Evolutionary conservation across 2,888 invertebrate species (phyloP).

Genomic region (Amblyjoppa fuscipennis): DNA sequence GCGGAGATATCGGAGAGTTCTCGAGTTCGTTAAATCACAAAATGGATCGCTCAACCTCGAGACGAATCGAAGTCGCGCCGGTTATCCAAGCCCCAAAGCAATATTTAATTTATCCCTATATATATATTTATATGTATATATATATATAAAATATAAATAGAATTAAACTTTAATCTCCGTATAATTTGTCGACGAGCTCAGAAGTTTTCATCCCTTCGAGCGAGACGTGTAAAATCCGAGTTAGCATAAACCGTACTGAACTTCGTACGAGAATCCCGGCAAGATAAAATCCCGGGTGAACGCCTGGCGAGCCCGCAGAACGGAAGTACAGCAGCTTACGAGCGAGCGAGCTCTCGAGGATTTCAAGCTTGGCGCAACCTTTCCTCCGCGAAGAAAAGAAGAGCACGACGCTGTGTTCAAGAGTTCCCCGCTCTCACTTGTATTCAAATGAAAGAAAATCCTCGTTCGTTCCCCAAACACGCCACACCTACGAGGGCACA

Average conservation of each 20-base stretch:
- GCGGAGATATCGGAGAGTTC: constrained; percentile 20
- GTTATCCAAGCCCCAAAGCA: background rate
- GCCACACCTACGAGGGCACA: constrained; percentile 25
- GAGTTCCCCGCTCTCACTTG: constrained; percentile 6
- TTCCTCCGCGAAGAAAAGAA: constrained; percentile 1
- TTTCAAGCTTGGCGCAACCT: constrained; percentile 54
- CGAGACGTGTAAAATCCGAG: constrained; percentile 63
- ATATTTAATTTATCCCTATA: background rate
- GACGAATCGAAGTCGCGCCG: constrained; percentile 3
- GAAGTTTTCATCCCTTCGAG: constrained; percentile 58
- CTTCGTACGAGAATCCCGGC: constrained; percentile 54
- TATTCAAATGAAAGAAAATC: constrained; percentile 65
- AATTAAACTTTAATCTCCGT: constrained; percentile 58
- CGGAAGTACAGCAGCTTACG: constrained; percentile 58
- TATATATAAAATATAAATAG: constrained; percentile 19
- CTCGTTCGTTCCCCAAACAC: constrained; percentile 52
- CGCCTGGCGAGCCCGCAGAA: constrained; percentile 14
- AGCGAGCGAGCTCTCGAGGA: constrained; percentile 52
- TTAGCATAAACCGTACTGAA: constrained; percentile 65
- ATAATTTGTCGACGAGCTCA: constrained; percentile 64
- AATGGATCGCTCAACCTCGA: constrained; percentile 4
- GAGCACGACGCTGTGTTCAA: constrained; percentile 2
- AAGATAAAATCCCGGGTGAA: constrained; percentile 63
- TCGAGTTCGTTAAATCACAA: constrained; percentile 32
- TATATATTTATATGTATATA: background rate